phyloP scores from a whole-genome alignment of 92 coral and sea anemone genomes.

The Hydrozoanthus gracilis region DNA sequence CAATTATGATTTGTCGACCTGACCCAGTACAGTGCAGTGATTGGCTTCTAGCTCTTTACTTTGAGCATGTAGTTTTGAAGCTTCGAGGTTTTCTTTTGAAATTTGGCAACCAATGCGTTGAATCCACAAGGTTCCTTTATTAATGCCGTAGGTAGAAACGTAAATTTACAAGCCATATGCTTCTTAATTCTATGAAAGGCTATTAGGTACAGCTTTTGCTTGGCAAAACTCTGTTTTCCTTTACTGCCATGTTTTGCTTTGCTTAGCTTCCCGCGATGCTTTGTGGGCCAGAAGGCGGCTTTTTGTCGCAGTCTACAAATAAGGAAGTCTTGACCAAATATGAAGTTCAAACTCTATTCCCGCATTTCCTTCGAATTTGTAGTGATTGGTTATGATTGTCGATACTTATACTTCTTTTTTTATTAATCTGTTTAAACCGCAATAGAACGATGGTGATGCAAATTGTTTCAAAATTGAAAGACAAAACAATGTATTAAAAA shows the following conservation, averaged over 20 bases:
- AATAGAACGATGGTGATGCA: not conserved
- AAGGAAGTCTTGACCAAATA: constrained; percentile 29
- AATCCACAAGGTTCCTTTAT: too few relatives aligned
- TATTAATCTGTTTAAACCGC: not conserved
- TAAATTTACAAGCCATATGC: not conserved
- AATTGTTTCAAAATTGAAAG: not conserved
- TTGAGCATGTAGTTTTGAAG: too few relatives aligned
- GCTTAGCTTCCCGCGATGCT: constrained; percentile 13
- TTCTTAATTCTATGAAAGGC: not conserved
- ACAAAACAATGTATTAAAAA: not conserved
- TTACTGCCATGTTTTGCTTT: constrained; percentile 15
- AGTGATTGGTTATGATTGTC: not conserved
- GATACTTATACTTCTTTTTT: not conserved
- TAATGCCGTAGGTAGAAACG: not conserved
- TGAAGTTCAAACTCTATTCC: constrained; percentile 25
- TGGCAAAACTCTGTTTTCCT: not conserved
- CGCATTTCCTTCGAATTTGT: not conserved
- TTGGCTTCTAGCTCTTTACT: too few relatives aligned
- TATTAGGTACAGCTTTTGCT: not conserved
- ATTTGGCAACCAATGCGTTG: too few relatives aligned
- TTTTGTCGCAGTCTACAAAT: not conserved
- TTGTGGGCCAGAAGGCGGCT: not conserved
- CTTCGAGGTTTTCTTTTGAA: too few relatives aligned
- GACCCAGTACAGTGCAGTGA: too few relatives aligned
- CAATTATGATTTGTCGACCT: not conserved